phyloP scores from a whole-genome alignment of 1,140 invertebrate genomes.

The Psilanteris sp. region DNA sequence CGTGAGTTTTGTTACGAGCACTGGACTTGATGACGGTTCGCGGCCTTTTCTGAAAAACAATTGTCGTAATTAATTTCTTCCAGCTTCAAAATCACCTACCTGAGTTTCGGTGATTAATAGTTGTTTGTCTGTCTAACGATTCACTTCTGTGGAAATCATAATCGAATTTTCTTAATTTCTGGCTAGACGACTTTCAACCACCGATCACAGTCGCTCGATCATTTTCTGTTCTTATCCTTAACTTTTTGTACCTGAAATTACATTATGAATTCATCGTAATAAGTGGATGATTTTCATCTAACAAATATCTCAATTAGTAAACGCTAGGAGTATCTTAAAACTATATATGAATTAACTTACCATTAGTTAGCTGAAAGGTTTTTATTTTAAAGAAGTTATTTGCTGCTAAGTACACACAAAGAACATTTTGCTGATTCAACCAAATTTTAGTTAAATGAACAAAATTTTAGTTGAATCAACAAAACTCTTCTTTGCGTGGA shows the following conservation, averaged over 20 bases:
- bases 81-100: neutral
- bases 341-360: too few species aligned
- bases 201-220: too few species aligned
- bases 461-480: too few species aligned
- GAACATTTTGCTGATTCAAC: too few species aligned
- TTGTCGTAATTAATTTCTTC: constrained; percentile 24
- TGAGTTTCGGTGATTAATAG: constrained; percentile 6
- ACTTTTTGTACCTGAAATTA: too few species aligned
- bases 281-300: constrained; percentile 1
- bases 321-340: neutral
- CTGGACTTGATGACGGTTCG: constrained; percentile 8
- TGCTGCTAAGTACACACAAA: too few species aligned
- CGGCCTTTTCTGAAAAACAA: constrained; percentile 20
- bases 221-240: too few species aligned
- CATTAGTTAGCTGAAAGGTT: too few species aligned
- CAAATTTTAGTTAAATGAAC: too few species aligned
- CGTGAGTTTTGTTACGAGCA: neutral
- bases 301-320: neutral
- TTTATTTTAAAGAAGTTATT: too few species aligned
- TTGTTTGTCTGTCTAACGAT: constrained; percentile 16
- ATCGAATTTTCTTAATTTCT: constrained; percentile 20
- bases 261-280: neutral
- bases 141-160: constrained; percentile 13
- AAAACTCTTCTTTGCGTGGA: too few species aligned
- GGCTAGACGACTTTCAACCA: too few species aligned